Evolutionary conservation across 2,113 vertebrate genomes (phyloP), one percentile per base, ranked within the genome.

Genomic region (Anhinga rufa): DNA sequence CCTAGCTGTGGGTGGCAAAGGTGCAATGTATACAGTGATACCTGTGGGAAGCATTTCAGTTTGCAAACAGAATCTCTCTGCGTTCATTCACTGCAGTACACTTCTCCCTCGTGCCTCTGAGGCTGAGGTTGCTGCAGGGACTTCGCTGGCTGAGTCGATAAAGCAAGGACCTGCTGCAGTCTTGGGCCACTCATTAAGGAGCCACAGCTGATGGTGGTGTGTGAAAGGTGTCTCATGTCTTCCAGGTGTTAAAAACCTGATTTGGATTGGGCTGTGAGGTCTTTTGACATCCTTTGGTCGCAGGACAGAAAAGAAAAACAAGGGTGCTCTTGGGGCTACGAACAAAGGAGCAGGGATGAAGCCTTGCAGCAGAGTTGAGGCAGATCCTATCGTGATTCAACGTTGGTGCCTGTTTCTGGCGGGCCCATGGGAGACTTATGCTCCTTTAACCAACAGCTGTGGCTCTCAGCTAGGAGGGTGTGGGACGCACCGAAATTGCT

Each of bases 91-190:
- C 31, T n/a, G 44, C 17, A 6, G 6, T 31, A 12, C 0, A 0
- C 1, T 1, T 57, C 49, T 69, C 17, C 42, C 31, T 74, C 1
- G 0, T 0, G 0, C 44, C 16, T 8, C 31, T 2, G 7, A 32
- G 57, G 36, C 40, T 76, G 78, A 29, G 29, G n/a, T 26, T 64
- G 52, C 25, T 2, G 6, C 24, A 28, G 49, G 19, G 36, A 29
- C 21, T 44, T 49, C 2, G 1, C 26, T 22, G 14, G 18, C n/a
- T 1, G 0, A 17, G 15, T 44, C 12, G 9, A 25, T 66, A 82
- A 28, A 54, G 85, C 61, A 17, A 21, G 24, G 82, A 22, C 46
- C 34, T 88, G 83, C 64, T 8, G 2, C 13, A 14, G 44, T 21
- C 54, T 22, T 9, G 58, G 61, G 29, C 25, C 4, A 2, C 28